Percentiles rank a stretch among this genome's conserved stretches.
phyloP scores from a whole-genome alignment of 2,888 invertebrate genomes.

The Gymnosoma rotundatum region DNA sequence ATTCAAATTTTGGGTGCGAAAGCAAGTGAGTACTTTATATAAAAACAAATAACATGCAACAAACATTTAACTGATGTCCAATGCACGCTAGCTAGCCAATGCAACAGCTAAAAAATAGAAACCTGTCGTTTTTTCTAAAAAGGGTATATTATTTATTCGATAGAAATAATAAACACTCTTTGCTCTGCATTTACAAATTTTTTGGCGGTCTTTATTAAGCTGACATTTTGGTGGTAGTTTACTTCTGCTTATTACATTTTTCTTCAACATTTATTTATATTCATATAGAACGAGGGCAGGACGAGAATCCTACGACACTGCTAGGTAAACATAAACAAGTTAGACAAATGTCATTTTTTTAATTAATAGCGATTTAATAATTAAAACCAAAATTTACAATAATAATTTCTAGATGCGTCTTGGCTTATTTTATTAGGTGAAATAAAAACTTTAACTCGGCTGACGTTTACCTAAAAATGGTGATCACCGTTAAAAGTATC shows the following conservation, averaged over 20 bases:
- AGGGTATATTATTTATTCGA: neutral
- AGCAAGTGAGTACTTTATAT: neutral
- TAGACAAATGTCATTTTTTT: too few relatives aligned
- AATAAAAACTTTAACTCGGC: too few relatives aligned
- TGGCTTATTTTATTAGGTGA: too few relatives aligned
- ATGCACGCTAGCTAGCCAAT: neutral
- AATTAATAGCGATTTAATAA: too few relatives aligned
- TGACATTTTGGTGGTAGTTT: slow-evolving; percentile 5
- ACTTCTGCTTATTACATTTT: neutral
- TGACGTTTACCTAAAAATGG: too few relatives aligned
- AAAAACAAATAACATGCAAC: slow-evolving; percentile 2
- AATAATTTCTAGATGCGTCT: too few relatives aligned
- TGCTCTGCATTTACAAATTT: neutral
- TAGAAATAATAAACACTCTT: neutral
- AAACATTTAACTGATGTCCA: slow-evolving; percentile 5
- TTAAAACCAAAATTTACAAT: too few relatives aligned
- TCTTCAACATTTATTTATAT: neutral
- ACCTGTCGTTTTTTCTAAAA: neutral
- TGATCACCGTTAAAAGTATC: too few relatives aligned
- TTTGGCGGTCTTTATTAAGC: slow-evolving; percentile 17
- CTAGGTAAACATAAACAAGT: too few relatives aligned
- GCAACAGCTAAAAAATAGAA: slow-evolving; percentile 12
- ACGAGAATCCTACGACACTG: too few relatives aligned
- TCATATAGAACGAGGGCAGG: too few relatives aligned
- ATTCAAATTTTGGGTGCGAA: neutral